Conservation (phyloP, 2,888 invertebrate species). For the Seira musarum region DNA sequence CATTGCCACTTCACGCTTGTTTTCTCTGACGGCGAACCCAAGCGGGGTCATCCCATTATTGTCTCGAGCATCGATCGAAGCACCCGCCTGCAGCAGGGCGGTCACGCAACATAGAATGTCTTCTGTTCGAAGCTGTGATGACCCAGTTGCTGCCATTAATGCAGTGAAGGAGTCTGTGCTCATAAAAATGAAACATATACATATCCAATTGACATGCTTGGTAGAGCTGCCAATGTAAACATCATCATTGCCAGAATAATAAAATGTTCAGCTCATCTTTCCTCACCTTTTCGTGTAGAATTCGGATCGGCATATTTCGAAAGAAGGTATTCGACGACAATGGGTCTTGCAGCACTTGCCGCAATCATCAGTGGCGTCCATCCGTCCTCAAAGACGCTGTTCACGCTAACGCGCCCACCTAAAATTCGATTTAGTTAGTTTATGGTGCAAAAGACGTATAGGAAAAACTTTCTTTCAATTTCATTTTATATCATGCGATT, state of each 20-base stretch:
- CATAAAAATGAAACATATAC: not conserved
- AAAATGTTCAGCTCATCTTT: not conserved
- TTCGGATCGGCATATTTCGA: conserved; percentile 57
- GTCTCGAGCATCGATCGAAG: conserved; percentile 48
- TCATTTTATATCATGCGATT: not conserved
- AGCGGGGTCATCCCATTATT: conserved; percentile 57
- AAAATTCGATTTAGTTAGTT: no score
- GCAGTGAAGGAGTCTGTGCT: conserved; percentile 56
- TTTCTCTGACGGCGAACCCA: conserved; percentile 58
- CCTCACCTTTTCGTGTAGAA: conserved; percentile 46
- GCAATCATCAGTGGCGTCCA: conserved; percentile 62
- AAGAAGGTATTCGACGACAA: conserved; percentile 51
- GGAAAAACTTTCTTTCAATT: no score
- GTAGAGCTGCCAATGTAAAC: not conserved
- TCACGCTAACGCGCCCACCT: conserved; percentile 43
- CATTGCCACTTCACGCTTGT: conserved; percentile 47
- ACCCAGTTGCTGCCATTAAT: conserved; percentile 60
- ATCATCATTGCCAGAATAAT: not conserved
- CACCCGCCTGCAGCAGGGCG: conserved; percentile 41
- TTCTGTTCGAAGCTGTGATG: conserved; percentile 44
- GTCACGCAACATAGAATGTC: conserved; percentile 40
- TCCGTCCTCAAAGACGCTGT: conserved; percentile 53
- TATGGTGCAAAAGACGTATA: no score
- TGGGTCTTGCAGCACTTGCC: conserved; percentile 56
- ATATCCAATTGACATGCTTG: not conserved